phyloP scores from a whole-genome alignment of 2,888 invertebrate genomes.

The Gymnosoma rotundatum region DNA sequence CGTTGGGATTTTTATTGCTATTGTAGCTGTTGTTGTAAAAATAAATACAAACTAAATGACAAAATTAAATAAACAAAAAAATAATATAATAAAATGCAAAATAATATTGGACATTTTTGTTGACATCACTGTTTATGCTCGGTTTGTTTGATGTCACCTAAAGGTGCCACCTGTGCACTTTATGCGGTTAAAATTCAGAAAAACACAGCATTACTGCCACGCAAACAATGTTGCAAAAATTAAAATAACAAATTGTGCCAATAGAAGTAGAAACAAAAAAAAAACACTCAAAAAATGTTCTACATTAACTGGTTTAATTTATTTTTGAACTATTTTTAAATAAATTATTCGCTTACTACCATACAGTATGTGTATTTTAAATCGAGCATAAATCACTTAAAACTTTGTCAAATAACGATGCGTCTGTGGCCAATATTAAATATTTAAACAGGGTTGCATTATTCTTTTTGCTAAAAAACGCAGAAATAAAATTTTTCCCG shows the following conservation, averaged over 20 bases:
- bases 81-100: background rate
- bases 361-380: no score
- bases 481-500: no score
- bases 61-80: slow-evolving; percentile 25
- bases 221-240: no score
- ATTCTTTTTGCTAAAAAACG: no score
- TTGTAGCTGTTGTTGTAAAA: background rate
- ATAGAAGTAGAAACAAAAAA: background rate
- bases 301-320: no score
- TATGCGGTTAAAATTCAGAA: slow-evolving; percentile 28
- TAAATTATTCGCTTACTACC: no score
- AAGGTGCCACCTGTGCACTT: slow-evolving; percentile 51
- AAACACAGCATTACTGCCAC: no score
- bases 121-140: slow-evolving; percentile 55
- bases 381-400: no score
- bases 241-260: background rate
- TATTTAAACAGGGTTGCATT: no score
- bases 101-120: slow-evolving; percentile 55
- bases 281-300: background rate
- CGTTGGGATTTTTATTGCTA: background rate
- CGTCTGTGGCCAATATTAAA: no score
- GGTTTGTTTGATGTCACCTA: slow-evolving; percentile 54
- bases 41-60: slow-evolving; percentile 10
- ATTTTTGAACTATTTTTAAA: no score
- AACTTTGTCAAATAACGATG: no score